Conservation (phyloP, 2,797 vertebrate genomes). For the Spinus pinus region DNA sequence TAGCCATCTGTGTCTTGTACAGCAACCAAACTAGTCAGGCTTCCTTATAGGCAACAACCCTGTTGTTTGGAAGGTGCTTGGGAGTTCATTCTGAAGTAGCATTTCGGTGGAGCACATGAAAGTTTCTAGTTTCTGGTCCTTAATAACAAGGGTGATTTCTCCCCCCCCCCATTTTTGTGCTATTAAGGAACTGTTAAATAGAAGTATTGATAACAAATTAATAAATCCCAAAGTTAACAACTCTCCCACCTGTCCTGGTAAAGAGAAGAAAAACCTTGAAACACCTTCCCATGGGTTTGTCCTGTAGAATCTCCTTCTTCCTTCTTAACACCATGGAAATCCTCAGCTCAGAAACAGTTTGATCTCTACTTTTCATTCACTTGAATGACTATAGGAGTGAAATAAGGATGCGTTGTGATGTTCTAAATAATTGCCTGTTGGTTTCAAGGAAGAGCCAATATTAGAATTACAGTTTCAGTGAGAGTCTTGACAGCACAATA, state of each 20-base stretch:
- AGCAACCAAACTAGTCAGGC: neutral
- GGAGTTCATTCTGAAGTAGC: neutral
- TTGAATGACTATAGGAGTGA: neutral
- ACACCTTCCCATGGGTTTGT: neutral
- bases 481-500: neutral
- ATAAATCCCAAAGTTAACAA: neutral
- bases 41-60: neutral
- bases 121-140: neutral
- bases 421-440: neutral
- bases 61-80: neutral
- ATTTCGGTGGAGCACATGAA: neutral
- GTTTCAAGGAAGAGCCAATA: neutral
- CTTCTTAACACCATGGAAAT: neutral
- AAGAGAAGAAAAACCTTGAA: neutral
- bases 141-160: neutral
- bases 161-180: fast-evolving
- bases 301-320: neutral
- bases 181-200: neutral
- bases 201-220: neutral
- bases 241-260: fast-evolving
- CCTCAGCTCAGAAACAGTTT: neutral
- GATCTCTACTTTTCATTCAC: neutral
- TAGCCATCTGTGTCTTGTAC: neutral
- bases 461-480: neutral
- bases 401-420: neutral